phyloP scores from a whole-genome alignment of 1,140 invertebrate species.

The Samia ricini region DNA sequence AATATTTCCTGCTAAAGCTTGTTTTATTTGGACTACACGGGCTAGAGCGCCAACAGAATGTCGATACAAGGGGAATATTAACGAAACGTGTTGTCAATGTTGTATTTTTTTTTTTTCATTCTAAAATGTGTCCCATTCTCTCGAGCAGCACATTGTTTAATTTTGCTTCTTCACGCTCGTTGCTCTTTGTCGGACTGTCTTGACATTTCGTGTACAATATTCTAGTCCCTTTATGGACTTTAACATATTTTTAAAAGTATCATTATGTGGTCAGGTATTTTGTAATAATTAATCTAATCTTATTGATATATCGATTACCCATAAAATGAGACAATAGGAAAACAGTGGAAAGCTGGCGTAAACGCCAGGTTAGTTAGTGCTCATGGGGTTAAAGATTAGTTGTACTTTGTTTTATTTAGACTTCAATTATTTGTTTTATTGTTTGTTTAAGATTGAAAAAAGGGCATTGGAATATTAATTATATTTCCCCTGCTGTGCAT shows the following conservation, averaged over 20 bases:
- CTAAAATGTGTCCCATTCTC: constrained; percentile 15
- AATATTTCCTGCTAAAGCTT: too few relatives aligned
- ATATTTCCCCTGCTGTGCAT: too few relatives aligned
- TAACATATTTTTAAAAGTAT: not conserved
- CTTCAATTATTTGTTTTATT: too few relatives aligned
- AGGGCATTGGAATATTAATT: too few relatives aligned
- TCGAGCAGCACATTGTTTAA: constrained; percentile 30
- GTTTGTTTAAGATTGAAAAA: too few relatives aligned
- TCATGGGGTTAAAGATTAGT: too few relatives aligned
- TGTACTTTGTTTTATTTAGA: too few relatives aligned
- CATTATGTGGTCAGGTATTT: not conserved
- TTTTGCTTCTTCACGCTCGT: constrained; percentile 38
- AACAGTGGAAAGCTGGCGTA: too few relatives aligned
- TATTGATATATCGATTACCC: too few relatives aligned
- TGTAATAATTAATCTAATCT: not conserved
- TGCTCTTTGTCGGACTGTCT: constrained; percentile 39
- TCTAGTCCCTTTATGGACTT: not conserved
- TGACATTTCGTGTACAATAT: constrained; percentile 22
- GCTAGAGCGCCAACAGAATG: not conserved
- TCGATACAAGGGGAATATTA: not conserved
- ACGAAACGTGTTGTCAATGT: constrained; percentile 15
- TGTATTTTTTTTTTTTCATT: constrained; percentile 33
- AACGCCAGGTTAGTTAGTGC: too few relatives aligned
- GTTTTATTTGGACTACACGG: not conserved
- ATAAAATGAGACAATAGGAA: too few relatives aligned